These are phyloP conservation scores for Lithophane leautieri DNA, from an alignment of 2,888 invertebrate genomes.

Conservation along the genomic window DNA sequence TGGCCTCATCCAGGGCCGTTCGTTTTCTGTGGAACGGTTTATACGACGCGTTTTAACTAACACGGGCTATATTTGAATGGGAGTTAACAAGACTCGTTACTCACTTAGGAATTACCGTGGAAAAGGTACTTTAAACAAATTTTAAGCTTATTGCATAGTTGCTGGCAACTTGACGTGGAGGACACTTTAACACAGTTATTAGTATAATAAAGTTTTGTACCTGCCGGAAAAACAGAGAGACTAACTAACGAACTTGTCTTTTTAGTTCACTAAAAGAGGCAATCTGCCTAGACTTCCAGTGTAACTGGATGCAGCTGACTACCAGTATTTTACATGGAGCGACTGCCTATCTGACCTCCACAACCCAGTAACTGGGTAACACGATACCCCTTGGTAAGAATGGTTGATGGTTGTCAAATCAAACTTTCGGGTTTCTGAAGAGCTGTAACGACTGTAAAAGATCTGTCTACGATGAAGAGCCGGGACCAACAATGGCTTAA, in stretches of 20 bases:
- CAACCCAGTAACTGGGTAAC: no score
- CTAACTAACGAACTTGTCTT: no score
- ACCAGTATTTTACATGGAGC: no score
- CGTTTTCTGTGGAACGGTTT: constrained; percentile 55
- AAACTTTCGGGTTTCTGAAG: no score
- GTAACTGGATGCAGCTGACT: no score
- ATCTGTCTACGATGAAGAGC: no score
- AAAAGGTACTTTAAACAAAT: constrained; percentile 47
- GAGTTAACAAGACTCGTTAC: constrained; percentile 47
- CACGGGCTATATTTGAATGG: constrained; percentile 54
- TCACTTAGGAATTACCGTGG: constrained; percentile 48
- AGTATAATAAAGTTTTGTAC: not conserved
- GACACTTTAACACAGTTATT: constrained; percentile 3
- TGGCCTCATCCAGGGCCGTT: constrained; percentile 56
- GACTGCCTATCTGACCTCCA: no score
- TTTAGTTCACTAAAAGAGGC: not conserved
- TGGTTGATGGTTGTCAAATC: no score
- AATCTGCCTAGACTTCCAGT: no score
- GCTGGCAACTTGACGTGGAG: constrained; percentile 1
- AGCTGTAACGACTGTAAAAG: no score
- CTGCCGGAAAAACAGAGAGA: not conserved
- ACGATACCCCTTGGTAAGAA: no score
- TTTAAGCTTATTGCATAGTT: constrained; percentile 41
- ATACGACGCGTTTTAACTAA: constrained; percentile 57
- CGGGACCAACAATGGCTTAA: no score